phyloP scores from a whole-genome alignment of 2,113 vertebrate species.

The Gymnogyps californianus region DNA sequence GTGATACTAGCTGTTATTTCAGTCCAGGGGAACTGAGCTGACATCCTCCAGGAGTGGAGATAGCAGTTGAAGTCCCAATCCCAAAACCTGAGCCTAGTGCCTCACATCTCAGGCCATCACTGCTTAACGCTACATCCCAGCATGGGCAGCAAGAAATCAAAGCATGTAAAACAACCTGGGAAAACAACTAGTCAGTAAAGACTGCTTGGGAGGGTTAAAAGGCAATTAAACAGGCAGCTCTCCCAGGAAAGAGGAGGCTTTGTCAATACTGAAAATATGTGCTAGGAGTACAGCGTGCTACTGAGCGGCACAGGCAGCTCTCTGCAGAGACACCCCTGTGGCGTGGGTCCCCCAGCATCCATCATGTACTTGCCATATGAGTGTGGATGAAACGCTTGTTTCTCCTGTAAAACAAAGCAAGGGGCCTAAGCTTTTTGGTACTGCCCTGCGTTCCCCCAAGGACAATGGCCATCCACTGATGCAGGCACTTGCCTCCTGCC shows the following conservation, averaged over 20 bases:
- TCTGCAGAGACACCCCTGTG: not conserved
- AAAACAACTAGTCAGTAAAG: not conserved
- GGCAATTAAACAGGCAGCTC: not conserved
- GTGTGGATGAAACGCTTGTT: not conserved
- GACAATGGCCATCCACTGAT: accelerated
- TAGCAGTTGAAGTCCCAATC: not conserved
- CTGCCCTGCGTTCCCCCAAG: accelerated
- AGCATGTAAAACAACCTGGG: not conserved
- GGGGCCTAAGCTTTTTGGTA: not conserved
- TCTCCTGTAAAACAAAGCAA: not conserved
- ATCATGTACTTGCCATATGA: accelerated
- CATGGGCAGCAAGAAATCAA: not conserved
- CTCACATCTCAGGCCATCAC: not conserved
- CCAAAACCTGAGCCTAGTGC: not conserved
- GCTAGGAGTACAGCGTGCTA: not conserved
- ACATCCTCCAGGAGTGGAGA: not conserved
- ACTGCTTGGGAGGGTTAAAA: not conserved
- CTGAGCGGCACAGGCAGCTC: not conserved
- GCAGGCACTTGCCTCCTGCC: not conserved
- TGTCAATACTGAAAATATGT: not conserved
- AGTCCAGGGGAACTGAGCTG: not conserved
- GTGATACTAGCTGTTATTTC: not conserved
- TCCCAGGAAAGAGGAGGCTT: not conserved
- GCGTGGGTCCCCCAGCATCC: not conserved
- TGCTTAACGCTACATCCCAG: not conserved